Conservation (phyloP, 2,888 invertebrate species). For the Panopea generosa region DNA sequence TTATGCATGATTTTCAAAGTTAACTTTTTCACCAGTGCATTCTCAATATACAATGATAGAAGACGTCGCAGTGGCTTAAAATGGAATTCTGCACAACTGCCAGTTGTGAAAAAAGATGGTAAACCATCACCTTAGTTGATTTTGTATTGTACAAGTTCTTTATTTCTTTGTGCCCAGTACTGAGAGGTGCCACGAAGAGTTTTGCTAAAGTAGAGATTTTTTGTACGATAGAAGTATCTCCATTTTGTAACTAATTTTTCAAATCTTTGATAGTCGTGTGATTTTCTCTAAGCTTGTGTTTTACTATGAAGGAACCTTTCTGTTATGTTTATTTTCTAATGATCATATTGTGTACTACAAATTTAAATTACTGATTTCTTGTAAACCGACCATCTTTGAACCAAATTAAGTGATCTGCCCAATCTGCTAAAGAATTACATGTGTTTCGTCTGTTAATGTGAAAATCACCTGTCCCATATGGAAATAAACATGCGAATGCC, state of each 20-base stretch:
- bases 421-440: conserved; percentile 44
- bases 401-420: conserved; percentile 55
- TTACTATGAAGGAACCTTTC: conserved; percentile 24
- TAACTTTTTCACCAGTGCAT: too few relatives aligned
- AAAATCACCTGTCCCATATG: conserved; percentile 41
- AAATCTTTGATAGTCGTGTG: conserved; percentile 58
- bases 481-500: conserved; percentile 63
- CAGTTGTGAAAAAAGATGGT: conserved; percentile 67
- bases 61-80: conserved; percentile 62
- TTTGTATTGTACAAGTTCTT: conserved; percentile 45
- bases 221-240: conserved; percentile 55
- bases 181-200: conserved; percentile 52
- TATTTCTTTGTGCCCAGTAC: conserved; percentile 54
- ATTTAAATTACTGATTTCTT: conserved; percentile 16
- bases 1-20: too few relatives aligned
- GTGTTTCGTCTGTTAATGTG: conserved; percentile 35
- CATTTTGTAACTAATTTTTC: conserved; percentile 63
- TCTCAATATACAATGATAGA: conserved; percentile 49
- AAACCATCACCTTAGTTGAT: conserved; percentile 56
- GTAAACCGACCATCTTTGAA: conserved; percentile 50
- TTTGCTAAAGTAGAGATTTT: conserved; percentile 57
- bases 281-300: background rate
- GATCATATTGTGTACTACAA: conserved; percentile 36
- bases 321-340: conserved; percentile 60
- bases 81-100: conserved; percentile 68